A percentile compares a stretch with the other conserved stretches of the same genome.
Conservation (phyloP, 2,113 vertebrate genomes). For the Perca schrenkii region DNA sequence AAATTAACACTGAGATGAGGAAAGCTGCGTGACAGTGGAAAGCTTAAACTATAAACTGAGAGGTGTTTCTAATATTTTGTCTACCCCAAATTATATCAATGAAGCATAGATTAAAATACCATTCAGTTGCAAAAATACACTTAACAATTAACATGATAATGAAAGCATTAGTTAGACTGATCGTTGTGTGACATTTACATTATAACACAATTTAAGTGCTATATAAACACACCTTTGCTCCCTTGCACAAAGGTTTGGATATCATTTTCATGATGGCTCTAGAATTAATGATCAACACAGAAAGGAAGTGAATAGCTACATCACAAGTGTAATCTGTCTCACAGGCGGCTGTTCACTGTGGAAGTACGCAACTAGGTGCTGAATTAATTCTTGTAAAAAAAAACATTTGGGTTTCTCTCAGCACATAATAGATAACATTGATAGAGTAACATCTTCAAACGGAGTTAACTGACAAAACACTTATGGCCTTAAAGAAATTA, state of each 20-base stretch:
- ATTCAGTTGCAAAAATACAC: conserved; percentile 91
- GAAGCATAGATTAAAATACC: conserved; percentile 75
- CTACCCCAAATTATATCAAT: conserved; percentile 4
- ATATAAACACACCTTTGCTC: conserved; percentile 48
- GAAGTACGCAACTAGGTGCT: conserved; percentile 4
- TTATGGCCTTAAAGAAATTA: not conserved
- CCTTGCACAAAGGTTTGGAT: not conserved
- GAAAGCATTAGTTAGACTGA: conserved; percentile 82
- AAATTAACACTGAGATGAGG: conserved; percentile 98
- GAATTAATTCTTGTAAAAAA: not conserved
- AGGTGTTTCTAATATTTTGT: conserved; percentile 40
- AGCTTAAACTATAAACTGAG: conserved; percentile 45
- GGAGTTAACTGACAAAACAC: not conserved
- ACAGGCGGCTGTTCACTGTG: not conserved
- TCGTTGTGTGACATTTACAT: conserved; percentile 19
- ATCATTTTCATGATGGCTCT: not conserved
- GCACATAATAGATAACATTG: not conserved
- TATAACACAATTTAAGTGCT: conserved; percentile 5
- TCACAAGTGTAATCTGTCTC: not conserved
- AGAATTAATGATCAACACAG: not conserved
- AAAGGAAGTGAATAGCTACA: not conserved
- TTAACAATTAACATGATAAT: conserved; percentile 94
- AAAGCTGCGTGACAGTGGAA: conserved; percentile 87
- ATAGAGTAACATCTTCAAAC: not conserved
- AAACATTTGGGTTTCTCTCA: not conserved